Percentiles rank a stretch among this genome's conserved stretches.
Conservation (phyloP, 1,140 invertebrate species). For the Antheraea mylitta region DNA sequence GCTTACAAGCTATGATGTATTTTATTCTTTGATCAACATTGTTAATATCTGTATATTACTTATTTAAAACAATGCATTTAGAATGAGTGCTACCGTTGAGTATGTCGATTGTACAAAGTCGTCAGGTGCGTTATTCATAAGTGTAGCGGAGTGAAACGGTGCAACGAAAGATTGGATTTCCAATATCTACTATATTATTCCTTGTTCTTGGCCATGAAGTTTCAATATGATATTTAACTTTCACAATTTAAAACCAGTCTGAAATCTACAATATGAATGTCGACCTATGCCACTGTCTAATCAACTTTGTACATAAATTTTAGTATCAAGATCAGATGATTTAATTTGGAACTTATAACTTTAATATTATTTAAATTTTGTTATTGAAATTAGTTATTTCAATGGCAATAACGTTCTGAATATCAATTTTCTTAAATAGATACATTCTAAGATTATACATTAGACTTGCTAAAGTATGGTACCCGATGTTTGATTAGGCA, state of each 20-base stretch:
- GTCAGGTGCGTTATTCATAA: neutral
- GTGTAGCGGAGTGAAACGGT: neutral
- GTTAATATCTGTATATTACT: too few relatives aligned
- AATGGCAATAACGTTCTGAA: neutral
- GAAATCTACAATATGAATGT: neutral
- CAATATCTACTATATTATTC: neutral
- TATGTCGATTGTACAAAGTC: neutral
- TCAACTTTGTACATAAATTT: neutral
- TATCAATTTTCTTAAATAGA: neutral
- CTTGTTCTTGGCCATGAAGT: constrained; percentile 1
- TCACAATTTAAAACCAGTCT: constrained; percentile 3
- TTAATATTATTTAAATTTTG: neutral
- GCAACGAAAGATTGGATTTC: neutral
- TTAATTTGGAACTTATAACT: neutral
- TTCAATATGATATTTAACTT: constrained; percentile 2
- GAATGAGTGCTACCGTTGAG: neutral
- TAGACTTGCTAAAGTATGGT: too few relatives aligned
- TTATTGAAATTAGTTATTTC: neutral
- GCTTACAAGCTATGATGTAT: too few relatives aligned
- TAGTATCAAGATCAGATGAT: neutral
- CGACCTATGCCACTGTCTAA: neutral
- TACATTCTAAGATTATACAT: neutral
- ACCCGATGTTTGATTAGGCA: too few relatives aligned
- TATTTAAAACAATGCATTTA: too few relatives aligned
- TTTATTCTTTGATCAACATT: too few relatives aligned